phyloP scores from a whole-genome alignment of 1,140 invertebrate genomes.

The Rhopalosiphum maidis region DNA sequence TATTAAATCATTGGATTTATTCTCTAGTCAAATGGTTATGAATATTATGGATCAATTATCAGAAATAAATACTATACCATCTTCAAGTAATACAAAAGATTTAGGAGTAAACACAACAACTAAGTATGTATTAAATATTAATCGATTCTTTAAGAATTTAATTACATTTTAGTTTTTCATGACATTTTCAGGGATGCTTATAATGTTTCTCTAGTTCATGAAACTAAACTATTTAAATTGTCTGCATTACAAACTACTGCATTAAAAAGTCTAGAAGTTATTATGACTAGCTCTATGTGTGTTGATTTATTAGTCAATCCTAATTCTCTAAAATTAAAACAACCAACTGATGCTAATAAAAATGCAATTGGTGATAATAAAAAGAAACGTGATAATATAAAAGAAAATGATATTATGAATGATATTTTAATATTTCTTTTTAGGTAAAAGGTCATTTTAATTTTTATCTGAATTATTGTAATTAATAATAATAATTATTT shows the following conservation, averaged over 20 bases:
- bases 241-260: slow-evolving; percentile 68
- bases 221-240: slow-evolving; percentile 64
- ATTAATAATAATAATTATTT: not conserved
- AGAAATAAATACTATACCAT: slow-evolving; percentile 61
- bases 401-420: slow-evolving; percentile 34
- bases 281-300: slow-evolving; percentile 45
- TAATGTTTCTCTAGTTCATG: slow-evolving; percentile 63
- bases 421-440: slow-evolving; percentile 42
- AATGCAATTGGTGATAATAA: slow-evolving; percentile 33
- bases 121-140: slow-evolving; percentile 34
- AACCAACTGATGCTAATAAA: slow-evolving; percentile 54
- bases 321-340: slow-evolving; percentile 35
- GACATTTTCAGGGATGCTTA: slow-evolving; percentile 43
- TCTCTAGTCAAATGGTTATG: slow-evolving; percentile 67
- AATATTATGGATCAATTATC: slow-evolving; percentile 67
- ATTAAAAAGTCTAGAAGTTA: slow-evolving; percentile 66
- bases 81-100: slow-evolving; percentile 12
- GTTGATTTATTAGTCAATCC: slow-evolving; percentile 56
- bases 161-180: not conserved
- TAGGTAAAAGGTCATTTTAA: slow-evolving; percentile 15
- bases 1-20: slow-evolving; percentile 54
- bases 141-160: slow-evolving; percentile 13
- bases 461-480: not conserved
- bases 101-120: slow-evolving; percentile 14
- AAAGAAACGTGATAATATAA: slow-evolving; percentile 4